Evolutionary conservation across 2,797 vertebrate genomes (phyloP).

Genomic region (Cuniculus paca): DNA sequence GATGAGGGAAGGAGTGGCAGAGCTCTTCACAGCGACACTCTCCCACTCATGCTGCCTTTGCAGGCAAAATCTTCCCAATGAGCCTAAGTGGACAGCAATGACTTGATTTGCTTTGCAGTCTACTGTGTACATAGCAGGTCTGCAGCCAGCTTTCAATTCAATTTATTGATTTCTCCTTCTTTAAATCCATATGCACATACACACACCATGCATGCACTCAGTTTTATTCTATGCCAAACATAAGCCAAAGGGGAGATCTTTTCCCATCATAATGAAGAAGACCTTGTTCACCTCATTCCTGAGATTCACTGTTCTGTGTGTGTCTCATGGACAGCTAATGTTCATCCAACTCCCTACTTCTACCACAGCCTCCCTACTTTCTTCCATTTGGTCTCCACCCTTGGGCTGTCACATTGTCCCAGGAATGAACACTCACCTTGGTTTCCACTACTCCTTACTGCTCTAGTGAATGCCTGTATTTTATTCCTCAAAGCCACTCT

Average conservation of each 20-base stretch:
- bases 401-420: background rate
- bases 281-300: background rate
- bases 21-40: rapidly evolving
- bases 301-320: background rate
- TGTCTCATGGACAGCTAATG: background rate
- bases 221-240: background rate
- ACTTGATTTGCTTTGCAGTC: background rate
- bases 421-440: background rate
- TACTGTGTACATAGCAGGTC: background rate
- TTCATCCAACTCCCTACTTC: background rate
- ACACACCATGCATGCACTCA: background rate
- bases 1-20: background rate
- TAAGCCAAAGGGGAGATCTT: background rate
- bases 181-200: background rate
- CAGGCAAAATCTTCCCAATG: background rate
- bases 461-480: background rate
- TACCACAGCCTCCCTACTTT: background rate
- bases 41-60: background rate
- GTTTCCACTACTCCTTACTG: background rate
- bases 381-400: too few species aligned
- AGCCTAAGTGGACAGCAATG: background rate
- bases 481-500: background rate
- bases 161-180: background rate
- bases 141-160: background rate
- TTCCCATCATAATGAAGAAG: background rate